phyloP scores from a whole-genome alignment of 2,797 vertebrate species.

The Protosalanx chinensis region DNA sequence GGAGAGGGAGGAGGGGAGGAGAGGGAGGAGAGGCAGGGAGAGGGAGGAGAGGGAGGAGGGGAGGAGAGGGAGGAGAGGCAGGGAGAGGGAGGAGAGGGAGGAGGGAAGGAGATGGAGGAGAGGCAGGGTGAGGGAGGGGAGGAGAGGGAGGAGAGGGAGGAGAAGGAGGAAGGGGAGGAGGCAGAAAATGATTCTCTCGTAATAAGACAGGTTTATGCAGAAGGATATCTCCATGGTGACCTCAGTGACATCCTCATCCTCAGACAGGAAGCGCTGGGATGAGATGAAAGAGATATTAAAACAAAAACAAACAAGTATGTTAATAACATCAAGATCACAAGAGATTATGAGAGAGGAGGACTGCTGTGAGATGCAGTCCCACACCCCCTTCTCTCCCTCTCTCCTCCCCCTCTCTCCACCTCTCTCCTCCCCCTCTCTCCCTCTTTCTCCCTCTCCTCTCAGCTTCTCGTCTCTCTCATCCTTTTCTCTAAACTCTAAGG shows the following conservation, averaged over 20 bases:
- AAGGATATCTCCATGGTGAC: not conserved
- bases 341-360: no score
- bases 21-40: slow-evolving; percentile 25
- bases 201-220: slow-evolving; percentile 15
- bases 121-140: slow-evolving; percentile 16
- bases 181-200: slow-evolving; percentile 15
- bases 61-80: slow-evolving; percentile 27
- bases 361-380: no score
- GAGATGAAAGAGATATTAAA: not conserved
- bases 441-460: slow-evolving; percentile 2
- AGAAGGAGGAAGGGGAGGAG: not conserved
- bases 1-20: slow-evolving; percentile 43
- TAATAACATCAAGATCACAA: no score
- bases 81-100: slow-evolving; percentile 52
- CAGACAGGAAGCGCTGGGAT: not conserved
- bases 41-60: slow-evolving; percentile 40
- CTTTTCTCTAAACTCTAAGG: no score
- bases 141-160: slow-evolving; percentile 6
- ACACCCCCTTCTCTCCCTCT: not conserved
- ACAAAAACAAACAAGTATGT: no score
- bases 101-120: slow-evolving; percentile 14
- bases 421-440: not conserved
- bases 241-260: not conserved
- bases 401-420: slow-evolving; percentile 12
- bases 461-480: no score